Base-by-base conservation (phyloP, 2,888 invertebrate genomes). In the Eupithecia dodoneata region DNA sequence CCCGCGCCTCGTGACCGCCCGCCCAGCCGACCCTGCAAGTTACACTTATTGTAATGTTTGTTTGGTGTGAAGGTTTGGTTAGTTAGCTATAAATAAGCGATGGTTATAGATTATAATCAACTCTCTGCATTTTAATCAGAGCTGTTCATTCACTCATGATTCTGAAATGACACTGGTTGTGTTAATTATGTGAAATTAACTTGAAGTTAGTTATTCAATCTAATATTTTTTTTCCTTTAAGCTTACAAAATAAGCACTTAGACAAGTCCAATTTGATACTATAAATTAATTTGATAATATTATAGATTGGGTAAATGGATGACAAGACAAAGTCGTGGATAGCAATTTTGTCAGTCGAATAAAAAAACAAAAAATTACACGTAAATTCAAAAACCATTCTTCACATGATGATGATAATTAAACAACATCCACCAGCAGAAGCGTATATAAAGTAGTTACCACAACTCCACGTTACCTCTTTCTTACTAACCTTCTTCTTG, bases 401-500 rank as follows among this genome's bases (percentile, higher is more conserved):
- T 30, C 18, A 30, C 13, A 15, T 42, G 15, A 67, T 67, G n/a
- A 15, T 13, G 2, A 45, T n/a, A 18, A 49, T 10, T 69, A 3
- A 42, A 15, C 41, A 66, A 6, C 15, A 44, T 47, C 15, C 30
- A 71, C 70, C 45, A 75, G 75, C 75, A 71, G 65, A 79, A 76
- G 79, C 79, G 75, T 76, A 74, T 52, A 71, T 71, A 76, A 74
- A 76, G 44, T 44, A 76, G 82, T 82, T 81, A 80, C 67, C 69
- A 73, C 76, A 80, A 78, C 78, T 79, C 76, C 76, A 81, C 81
- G 55, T 81, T 82, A 81, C 81, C 82, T 82, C 80, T 69, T 82
- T 81, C 80, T 81, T 84, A 81, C 81, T 82, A 85, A 93, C 94
- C 91, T 94, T 94, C 85, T 94, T 94, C 89, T 94, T 93, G 78